Evolutionary conservation across 2,113 vertebrate species (phyloP), one percentile per base, ranked within the genome.

Genomic region (Amphiprion ocellaris): DNA sequence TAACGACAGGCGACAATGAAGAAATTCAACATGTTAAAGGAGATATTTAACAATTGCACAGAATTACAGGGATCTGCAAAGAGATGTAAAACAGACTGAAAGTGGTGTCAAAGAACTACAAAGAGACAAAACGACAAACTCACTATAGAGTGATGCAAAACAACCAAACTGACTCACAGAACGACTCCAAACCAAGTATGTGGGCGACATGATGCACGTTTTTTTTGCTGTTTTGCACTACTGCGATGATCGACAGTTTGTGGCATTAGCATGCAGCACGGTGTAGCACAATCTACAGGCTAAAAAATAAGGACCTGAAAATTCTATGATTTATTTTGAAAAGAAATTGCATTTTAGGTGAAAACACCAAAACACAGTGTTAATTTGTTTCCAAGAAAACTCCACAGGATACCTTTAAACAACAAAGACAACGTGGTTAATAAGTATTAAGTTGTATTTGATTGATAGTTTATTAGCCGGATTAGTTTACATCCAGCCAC

Each of bases 371-470:
- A 63, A 52, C 70, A 62, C 37, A 10, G 21, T 37, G 21, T 73
- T 52, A 21, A 14, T 37, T 58, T 41, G 19, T 69, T 84, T 24
- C 54, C n/a, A 54, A 41, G 11, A 76, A 53, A 66, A 23, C 65
- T 74, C 72, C 83, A 77, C 83, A 65, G 53, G 78, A 61, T 58
- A 28, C 71, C 58, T 84, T 84, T 37, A 73, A 80, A 61, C 21
- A 53, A 26, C 33, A 49, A 33, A 37, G 37, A 67, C 11, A 33
- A 10, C 33, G 44, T 49, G 41, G 17, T 64, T 11, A 21, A 21
- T 4, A 54, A 58, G 14, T 52, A 41, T 41, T 14, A 37, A 26
- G 54, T 26, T 44, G n/a, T 24, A 12, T 5, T 37, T 10, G 7
- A 68, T 67, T 69, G 14, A 6, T 28, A 33, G 4, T 69, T 60